Conservation (phyloP, 2,888 invertebrate genomes). For the Didymodactylos carnosus region DNA sequence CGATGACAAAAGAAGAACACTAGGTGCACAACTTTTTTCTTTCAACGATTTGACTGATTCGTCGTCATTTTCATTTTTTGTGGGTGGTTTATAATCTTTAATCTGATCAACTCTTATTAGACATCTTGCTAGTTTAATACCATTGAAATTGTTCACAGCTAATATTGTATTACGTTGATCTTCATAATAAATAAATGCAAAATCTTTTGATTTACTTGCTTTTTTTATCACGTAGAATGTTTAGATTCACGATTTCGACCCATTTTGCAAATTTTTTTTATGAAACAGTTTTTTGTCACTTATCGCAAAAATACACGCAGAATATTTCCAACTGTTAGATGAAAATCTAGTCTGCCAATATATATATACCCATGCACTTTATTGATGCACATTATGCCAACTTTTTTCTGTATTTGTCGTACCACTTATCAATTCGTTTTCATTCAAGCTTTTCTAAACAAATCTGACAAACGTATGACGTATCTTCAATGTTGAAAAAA, state of each 20-base stretch:
- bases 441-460: slow-evolving; percentile 52
- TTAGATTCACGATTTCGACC: slow-evolving; percentile 87
- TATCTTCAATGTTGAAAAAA: background rate
- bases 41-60: slow-evolving; percentile 42
- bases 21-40: slow-evolving; percentile 65
- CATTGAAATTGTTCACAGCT: slow-evolving; percentile 92
- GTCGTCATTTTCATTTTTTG: slow-evolving; percentile 57
- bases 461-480: background rate
- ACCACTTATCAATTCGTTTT: slow-evolving; percentile 58
- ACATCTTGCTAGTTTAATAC: slow-evolving; percentile 52
- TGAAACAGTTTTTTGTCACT: background rate
- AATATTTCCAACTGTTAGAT: slow-evolving; percentile 77
- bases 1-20: slow-evolving; percentile 19
- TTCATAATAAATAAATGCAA: slow-evolving; percentile 89
- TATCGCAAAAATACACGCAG: slow-evolving; percentile 81
- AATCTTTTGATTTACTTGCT: slow-evolving; percentile 88
- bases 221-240: slow-evolving; percentile 73
- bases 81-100: slow-evolving; percentile 72
- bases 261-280: slow-evolving; percentile 42
- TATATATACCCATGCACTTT: slow-evolving; percentile 95
- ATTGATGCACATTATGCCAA: slow-evolving; percentile 75
- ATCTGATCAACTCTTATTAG: slow-evolving; percentile 87
- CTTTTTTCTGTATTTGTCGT: slow-evolving; percentile 49
- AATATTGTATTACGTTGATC: slow-evolving; percentile 85
- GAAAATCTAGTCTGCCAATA: slow-evolving; percentile 75